phyloP scores from a whole-genome alignment of 2,113 vertebrate species.

The Malurus cyaneus region DNA sequence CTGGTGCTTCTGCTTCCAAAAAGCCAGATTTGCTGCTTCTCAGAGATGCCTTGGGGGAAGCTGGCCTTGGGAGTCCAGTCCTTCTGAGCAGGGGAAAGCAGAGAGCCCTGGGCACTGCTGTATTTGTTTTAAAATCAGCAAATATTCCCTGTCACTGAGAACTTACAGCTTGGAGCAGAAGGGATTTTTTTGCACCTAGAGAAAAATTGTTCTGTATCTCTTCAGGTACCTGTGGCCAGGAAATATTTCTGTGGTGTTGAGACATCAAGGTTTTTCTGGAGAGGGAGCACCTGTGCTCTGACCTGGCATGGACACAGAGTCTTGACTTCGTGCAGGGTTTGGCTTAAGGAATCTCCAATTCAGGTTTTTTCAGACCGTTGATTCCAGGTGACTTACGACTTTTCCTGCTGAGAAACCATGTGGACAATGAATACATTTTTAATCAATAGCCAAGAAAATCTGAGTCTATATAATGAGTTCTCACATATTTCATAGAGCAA shows the following conservation, averaged over 20 bases:
- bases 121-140: background rate
- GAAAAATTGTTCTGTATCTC: background rate
- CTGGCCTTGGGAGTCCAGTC: background rate
- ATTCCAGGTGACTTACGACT: background rate
- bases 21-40: background rate
- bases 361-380: accelerated
- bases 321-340: background rate
- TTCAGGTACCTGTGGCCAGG: background rate
- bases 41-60: background rate
- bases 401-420: background rate
- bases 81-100: background rate
- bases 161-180: background rate
- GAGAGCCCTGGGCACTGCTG: background rate
- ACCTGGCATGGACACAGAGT: background rate
- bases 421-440: background rate
- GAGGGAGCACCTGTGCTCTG: background rate
- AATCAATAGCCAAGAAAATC: background rate
- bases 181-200: background rate
- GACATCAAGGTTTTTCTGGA: background rate
- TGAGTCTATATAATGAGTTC: background rate
- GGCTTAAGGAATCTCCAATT: background rate
- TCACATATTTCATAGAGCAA: background rate
- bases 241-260: background rate
- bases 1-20: background rate
- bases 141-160: background rate